Evolutionary conservation across 2,888 invertebrate genomes (phyloP).

Genomic region (Baronia brevicornis): DNA sequence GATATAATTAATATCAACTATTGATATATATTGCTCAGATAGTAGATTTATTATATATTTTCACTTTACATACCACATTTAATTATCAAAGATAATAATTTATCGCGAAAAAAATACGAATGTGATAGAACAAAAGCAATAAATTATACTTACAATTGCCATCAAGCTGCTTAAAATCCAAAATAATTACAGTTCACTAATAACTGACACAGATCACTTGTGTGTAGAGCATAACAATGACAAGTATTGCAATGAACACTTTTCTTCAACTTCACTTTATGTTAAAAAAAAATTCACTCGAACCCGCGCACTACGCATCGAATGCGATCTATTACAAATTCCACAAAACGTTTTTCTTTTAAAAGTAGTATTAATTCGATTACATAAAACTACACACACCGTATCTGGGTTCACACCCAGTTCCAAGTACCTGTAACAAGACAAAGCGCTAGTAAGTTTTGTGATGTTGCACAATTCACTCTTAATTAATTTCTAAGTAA

Average conservation of each 20-base stretch:
- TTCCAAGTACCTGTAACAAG: slow-evolving; percentile 73
- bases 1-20: no score
- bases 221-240: slow-evolving; percentile 45
- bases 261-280: slow-evolving; percentile 57
- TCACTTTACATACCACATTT: background rate
- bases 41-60: no score
- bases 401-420: slow-evolving; percentile 72
- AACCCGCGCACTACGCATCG: slow-evolving; percentile 26
- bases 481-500: slow-evolving; percentile 3
- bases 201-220: slow-evolving; percentile 56
- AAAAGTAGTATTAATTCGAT: slow-evolving; percentile 40
- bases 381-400: slow-evolving; percentile 70
- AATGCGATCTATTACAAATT: slow-evolving; percentile 10
- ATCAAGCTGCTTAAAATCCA: slow-evolving; percentile 53
- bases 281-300: slow-evolving; percentile 36
- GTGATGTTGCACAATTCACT: slow-evolving; percentile 22
- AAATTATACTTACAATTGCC: slow-evolving; percentile 53
- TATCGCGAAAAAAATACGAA: slow-evolving; percentile 1
- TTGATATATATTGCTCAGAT: no score
- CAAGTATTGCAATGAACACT: slow-evolving; percentile 41
- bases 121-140: slow-evolving; percentile 16
- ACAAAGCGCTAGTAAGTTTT: slow-evolving; percentile 64
- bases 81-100: background rate
- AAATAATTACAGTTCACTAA: slow-evolving; percentile 55
- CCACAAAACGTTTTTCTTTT: slow-evolving; percentile 8